phyloP scores from a whole-genome alignment of 2,888 invertebrate species.

The Megamerina dolium region DNA sequence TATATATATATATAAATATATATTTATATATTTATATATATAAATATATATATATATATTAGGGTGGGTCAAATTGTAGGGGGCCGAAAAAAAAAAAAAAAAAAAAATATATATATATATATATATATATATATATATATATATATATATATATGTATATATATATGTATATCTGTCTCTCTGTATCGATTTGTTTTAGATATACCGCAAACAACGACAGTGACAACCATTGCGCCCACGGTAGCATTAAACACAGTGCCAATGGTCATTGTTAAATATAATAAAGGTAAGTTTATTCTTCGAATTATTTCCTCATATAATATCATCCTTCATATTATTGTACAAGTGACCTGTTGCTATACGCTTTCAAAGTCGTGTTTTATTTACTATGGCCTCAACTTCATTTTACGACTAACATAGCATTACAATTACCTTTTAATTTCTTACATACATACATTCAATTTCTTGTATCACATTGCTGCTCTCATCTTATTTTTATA shows the following conservation, averaged over 20 bases:
- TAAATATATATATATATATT: too few relatives aligned
- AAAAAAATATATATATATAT: too few relatives aligned
- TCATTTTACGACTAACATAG: too few relatives aligned
- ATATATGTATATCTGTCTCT: background rate
- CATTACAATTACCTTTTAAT: too few relatives aligned
- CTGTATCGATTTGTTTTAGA: too few relatives aligned
- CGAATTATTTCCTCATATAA: too few relatives aligned
- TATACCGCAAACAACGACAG: conserved; percentile 48
- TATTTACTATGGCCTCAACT: too few relatives aligned
- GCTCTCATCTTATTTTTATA: background rate
- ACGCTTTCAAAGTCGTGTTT: too few relatives aligned
- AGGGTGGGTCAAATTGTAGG: too few relatives aligned
- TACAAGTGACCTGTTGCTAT: too few relatives aligned
- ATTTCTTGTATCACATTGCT: background rate
- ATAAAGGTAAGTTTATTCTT: conserved; percentile 43
- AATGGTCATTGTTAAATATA: conserved; percentile 40
- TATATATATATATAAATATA: background rate
- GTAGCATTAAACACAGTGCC: conserved; percentile 45
- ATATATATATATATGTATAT: background rate
- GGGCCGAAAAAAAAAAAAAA: background rate
- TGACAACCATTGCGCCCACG: conserved; percentile 47
- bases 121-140: background rate
- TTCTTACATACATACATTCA: too few relatives aligned
- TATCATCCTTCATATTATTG: too few relatives aligned
- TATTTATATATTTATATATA: background rate